Percentiles rank a stretch among this genome's conserved stretches.
These are phyloP conservation scores for Gymnopithys bicolor DNA, from an alignment of 2,797 vertebrate species.

Conservation along the genomic window DNA sequence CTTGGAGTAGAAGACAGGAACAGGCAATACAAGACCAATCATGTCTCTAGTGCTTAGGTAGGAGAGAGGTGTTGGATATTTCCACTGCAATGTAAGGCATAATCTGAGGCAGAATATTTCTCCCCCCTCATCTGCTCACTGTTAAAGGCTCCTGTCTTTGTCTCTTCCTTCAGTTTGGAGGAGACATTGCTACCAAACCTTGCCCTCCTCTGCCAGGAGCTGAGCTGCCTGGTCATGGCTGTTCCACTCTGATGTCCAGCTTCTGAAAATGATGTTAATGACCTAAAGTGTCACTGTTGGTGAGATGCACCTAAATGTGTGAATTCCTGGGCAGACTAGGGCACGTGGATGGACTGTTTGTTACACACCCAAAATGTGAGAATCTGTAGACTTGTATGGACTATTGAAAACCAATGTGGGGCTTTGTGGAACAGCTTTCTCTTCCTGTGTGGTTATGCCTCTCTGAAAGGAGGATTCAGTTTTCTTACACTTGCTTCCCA, in stretches of 20 bases:
- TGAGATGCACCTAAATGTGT: not conserved
- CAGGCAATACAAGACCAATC: not conserved
- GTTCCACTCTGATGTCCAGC: fast-evolving
- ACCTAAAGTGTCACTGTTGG: not conserved
- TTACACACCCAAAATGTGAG: not conserved
- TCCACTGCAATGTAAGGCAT: not conserved
- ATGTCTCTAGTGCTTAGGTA: not conserved
- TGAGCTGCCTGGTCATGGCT: not conserved
- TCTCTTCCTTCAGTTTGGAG: not conserved
- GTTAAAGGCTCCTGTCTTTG: not conserved
- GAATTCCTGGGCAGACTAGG: not conserved
- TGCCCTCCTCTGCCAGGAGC: not conserved
- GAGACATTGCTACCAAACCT: not conserved
- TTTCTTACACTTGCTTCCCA: not conserved
- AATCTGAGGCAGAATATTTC: not conserved
- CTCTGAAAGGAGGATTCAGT: not conserved
- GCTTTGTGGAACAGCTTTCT: not conserved
- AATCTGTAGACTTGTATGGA: not conserved
- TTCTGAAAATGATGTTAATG: not conserved
- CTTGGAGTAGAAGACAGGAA: not conserved
- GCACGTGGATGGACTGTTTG: fast-evolving
- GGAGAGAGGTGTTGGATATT: not conserved
- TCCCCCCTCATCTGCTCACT: not conserved
- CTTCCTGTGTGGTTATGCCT: not conserved
- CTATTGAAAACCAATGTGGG: not conserved